Evolutionary conservation across 2,113 vertebrate species (phyloP).

Genomic region (Eretmochelys imbricata): DNA sequence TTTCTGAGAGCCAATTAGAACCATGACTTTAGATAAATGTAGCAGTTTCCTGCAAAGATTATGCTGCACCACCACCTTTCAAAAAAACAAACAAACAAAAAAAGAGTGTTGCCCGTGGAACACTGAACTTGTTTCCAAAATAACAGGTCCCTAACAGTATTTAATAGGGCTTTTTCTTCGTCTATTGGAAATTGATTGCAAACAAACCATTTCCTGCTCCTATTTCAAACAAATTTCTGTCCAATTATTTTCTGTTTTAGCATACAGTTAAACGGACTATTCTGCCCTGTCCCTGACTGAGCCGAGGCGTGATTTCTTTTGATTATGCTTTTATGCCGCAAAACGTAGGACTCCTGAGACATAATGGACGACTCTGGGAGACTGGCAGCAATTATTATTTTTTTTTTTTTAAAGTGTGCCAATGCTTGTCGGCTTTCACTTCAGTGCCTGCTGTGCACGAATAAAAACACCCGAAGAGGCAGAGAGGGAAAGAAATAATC

Average conservation of each 20-base stretch:
- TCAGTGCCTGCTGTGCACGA: constrained; percentile 72
- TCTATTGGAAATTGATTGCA: constrained; percentile 80
- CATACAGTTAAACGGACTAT: constrained; percentile 84
- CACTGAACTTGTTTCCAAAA: constrained; percentile 79
- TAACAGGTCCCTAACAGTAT: constrained; percentile 79
- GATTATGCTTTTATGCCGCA: constrained; percentile 82
- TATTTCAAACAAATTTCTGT: constrained; percentile 82
- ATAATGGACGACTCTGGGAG: constrained; percentile 79
- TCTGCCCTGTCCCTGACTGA: constrained; percentile 80
- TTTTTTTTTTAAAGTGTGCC: constrained; percentile 64
- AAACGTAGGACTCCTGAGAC: constrained; percentile 71
- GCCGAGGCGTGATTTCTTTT: constrained; percentile 80
- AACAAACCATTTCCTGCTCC: constrained; percentile 82
- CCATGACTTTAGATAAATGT: background rate
- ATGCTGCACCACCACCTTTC: constrained; percentile 19
- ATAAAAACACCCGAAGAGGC: constrained; percentile 73
- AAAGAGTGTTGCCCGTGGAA: constrained; percentile 58
- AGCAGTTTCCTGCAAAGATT: constrained; percentile 49
- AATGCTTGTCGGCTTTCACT: constrained; percentile 71
- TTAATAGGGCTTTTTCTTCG: constrained; percentile 73
- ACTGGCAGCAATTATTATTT: constrained; percentile 74
- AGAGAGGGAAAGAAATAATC: background rate
- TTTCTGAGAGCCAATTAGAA: constrained; percentile 51
- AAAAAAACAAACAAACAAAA: background rate
- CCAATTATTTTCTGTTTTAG: constrained; percentile 84